These are phyloP conservation scores for Orchesella cincta DNA, from an alignment of 1,140 invertebrate genomes.

Conservation along the genomic window DNA sequence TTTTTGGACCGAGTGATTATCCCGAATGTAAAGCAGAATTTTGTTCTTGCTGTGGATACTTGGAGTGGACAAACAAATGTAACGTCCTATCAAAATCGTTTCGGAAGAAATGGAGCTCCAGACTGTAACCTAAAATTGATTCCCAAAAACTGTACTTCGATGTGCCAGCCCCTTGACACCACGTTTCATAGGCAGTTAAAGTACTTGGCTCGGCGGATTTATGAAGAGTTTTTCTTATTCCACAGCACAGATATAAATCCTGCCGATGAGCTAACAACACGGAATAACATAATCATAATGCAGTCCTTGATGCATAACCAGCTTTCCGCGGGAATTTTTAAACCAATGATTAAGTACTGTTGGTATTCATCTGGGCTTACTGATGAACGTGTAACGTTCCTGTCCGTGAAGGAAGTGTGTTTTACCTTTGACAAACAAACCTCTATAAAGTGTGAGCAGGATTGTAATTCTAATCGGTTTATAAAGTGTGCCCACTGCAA, in stretches of 20 bases:
- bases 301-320: slow-evolving; percentile 13
- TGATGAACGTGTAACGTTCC: neutral
- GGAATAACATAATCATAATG: neutral
- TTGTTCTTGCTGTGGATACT: slow-evolving; percentile 32
- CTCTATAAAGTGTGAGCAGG: neutral
- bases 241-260: neutral
- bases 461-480: neutral
- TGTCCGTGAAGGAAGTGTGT: slow-evolving; percentile 1
- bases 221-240: neutral
- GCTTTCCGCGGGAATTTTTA: neutral
- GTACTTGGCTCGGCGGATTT: neutral
- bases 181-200: slow-evolving; percentile 15
- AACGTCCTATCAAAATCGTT: slow-evolving; percentile 9
- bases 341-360: slow-evolving; percentile 10
- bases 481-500: neutral
- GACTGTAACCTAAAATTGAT: neutral
- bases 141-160: neutral
- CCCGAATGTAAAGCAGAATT: slow-evolving; percentile 18
- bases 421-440: neutral
- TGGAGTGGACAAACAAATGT: slow-evolving; percentile 40
- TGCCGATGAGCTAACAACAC: neutral
- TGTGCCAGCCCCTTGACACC: neutral
- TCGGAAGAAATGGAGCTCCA: neutral
- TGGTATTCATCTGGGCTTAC: slow-evolving; percentile 9
- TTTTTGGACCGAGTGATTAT: slow-evolving; percentile 21